Conservation (phyloP, 2,888 invertebrate genomes). For the Malacosoma neustria region DNA sequence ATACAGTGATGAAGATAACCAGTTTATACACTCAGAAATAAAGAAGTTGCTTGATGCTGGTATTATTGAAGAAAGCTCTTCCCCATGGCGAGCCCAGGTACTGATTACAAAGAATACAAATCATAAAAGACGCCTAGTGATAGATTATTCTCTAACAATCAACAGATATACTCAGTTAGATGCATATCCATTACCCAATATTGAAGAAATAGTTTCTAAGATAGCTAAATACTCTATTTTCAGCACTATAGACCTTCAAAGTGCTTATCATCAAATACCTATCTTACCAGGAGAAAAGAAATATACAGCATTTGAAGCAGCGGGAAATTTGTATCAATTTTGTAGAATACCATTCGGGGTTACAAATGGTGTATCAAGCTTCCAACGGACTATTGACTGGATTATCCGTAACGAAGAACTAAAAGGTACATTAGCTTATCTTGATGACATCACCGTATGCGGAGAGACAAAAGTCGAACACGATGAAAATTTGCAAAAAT, state of each 20-base stretch:
- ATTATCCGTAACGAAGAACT: too few relatives aligned
- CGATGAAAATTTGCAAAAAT: background rate
- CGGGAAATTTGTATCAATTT: background rate
- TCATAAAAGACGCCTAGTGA: constrained; percentile 15
- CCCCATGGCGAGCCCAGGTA: constrained; percentile 16
- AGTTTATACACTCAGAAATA: background rate
- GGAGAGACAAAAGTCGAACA: too few relatives aligned
- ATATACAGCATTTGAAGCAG: constrained; percentile 3
- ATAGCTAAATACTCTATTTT: constrained; percentile 2
- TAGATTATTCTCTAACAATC: constrained; percentile 14
- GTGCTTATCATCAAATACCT: constrained; percentile 2
- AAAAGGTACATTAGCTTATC: too few relatives aligned
- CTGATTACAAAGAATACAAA: constrained; percentile 9
- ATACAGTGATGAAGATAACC: background rate
- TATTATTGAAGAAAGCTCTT: constrained; percentile 5
- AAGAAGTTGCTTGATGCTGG: background rate
- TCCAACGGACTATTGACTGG: too few relatives aligned
- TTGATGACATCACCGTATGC: too few relatives aligned
- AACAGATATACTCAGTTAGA: constrained; percentile 16
- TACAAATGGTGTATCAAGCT: too few relatives aligned
- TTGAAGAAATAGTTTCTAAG: constrained; percentile 7
- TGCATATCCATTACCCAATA: constrained; percentile 15
- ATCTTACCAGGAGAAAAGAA: constrained; percentile 1
- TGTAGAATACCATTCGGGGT: background rate
- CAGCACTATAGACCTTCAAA: background rate